Percentiles rank a stretch among this genome's conserved stretches.
These are phyloP conservation scores for Agrypnus murinus DNA, from an alignment of 2,888 invertebrate genomes.

Conservation along the genomic window DNA sequence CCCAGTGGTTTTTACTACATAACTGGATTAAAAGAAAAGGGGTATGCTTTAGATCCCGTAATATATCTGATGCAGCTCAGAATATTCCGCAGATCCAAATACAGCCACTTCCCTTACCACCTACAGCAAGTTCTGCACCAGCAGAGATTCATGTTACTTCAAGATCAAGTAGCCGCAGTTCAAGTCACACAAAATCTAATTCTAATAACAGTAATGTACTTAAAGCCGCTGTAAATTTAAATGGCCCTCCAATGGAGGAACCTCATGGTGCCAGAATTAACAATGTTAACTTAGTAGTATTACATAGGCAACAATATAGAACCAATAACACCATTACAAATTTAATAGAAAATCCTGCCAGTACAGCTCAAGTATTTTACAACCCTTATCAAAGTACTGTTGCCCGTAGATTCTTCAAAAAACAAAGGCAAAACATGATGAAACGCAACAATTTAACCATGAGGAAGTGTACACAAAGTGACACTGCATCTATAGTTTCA, in stretches of 20 bases:
- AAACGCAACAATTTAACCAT: slow-evolving; percentile 84
- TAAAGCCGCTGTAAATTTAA: slow-evolving; percentile 78
- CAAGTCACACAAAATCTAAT: slow-evolving; percentile 79
- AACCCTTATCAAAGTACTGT: slow-evolving; percentile 96
- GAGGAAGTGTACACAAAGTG: slow-evolving; percentile 75
- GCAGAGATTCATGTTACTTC: slow-evolving; percentile 68
- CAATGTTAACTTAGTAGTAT: slow-evolving; percentile 81
- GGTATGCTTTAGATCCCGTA: slow-evolving; percentile 79
- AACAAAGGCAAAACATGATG: slow-evolving; percentile 81
- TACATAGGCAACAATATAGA: slow-evolving; percentile 83
- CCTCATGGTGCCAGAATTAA: slow-evolving; percentile 70
- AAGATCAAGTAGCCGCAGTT: slow-evolving; percentile 79
- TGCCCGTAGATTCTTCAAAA: slow-evolving; percentile 93
- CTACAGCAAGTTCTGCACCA: slow-evolving; percentile 70
- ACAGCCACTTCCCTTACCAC: slow-evolving; percentile 71
- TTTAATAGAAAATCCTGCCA: slow-evolving; percentile 74
- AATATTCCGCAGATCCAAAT: slow-evolving; percentile 74
- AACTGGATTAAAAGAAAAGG: slow-evolving; percentile 77
- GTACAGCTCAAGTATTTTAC: slow-evolving; percentile 87
- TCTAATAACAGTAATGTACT: slow-evolving; percentile 78
- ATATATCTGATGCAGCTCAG: slow-evolving; percentile 79
- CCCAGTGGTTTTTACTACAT: slow-evolving; percentile 83
- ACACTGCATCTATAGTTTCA: slow-evolving; percentile 70
- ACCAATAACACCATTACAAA: slow-evolving; percentile 75
- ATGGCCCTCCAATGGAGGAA: slow-evolving; percentile 74